Evolutionary conservation across 35 echinoderm and acorn worm genomes (phyloP), one percentile per base, ranked within the genome.

Genomic region (Apostichopus parvimensis): DNA sequence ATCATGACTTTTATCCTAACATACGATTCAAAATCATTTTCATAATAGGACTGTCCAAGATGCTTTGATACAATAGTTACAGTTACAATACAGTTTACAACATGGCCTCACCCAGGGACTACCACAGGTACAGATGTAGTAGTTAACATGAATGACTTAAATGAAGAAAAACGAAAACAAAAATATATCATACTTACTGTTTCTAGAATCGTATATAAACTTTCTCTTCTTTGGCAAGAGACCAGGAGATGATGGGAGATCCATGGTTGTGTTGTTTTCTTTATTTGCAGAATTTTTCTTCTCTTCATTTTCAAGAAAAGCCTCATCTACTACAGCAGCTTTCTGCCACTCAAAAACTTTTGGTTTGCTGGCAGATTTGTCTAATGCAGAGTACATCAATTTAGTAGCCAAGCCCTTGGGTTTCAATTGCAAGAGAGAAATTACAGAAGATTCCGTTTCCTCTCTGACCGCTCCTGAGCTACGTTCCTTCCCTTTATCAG

Each of bases 321-420:
- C 18, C 12, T 88, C 86, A 72, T 88, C 86, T 12, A 88, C 71
- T 18, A 88, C 62, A 53, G 86, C 86, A 88, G 58, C 52, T 52
- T 72, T 58, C 57, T 88, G 86, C 86, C 86, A 88, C 12, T 60
- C 21, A 0, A 59, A 59, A 6, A 20, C 4, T 1, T 59, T 84
- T 84, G 81, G 56, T 84, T 10, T 84, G 53, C 71, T 75, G 7
- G 71, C 17, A 1, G 14, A 3, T 4, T 18, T n/a, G 5, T 75
- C 71, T 6, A 20, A 18, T 18, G 71, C 21, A 52, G 79, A 82
- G 55, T 82, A 82, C 79, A 82, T 17, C 9, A 82, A 52, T 82
- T 82, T 82, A 22, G 21, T 12, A 34, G 55, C 28, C 9, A 12
- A 54, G 12, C 18, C 6, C 79, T 57, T 82, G 13, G 79, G 79